A percentile compares a stretch with the other conserved stretches of the same genome.
Evolutionary conservation across 2,113 vertebrate genomes (phyloP).

Genomic region (Grallaria varia): DNA sequence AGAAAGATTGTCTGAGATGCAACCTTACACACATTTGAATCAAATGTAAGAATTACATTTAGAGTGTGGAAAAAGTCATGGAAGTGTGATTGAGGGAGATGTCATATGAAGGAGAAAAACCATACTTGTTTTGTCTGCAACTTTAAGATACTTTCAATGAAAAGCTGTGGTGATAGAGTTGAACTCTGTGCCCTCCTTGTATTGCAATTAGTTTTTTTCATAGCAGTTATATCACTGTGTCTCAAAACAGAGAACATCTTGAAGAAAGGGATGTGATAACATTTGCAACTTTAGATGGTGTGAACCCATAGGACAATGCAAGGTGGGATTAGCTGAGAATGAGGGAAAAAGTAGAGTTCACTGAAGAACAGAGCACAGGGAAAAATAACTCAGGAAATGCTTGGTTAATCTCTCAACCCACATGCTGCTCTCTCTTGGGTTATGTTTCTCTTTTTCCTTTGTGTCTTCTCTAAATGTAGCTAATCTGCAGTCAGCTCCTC

Average conservation of each 20-base stretch:
- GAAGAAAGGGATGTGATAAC: background rate
- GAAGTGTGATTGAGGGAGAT: background rate
- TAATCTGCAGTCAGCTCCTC: constrained; percentile 29
- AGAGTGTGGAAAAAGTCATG: background rate
- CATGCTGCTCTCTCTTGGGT: background rate
- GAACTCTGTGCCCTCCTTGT: background rate
- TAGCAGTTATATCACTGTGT: background rate
- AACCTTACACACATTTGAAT: background rate
- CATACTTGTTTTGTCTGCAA: background rate
- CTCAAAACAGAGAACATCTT: background rate
- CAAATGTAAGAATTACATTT: background rate
- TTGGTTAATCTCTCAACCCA: background rate
- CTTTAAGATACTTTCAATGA: background rate
- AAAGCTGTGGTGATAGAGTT: background rate
- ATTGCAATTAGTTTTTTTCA: background rate
- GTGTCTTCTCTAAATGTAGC: background rate
- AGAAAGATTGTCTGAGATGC: background rate
- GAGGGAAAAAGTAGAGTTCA: background rate
- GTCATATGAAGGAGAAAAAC: background rate
- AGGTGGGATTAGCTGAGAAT: background rate
- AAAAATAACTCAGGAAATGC: constrained; percentile 11
- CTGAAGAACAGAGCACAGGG: background rate
- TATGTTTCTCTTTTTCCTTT: background rate
- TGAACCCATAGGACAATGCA: background rate
- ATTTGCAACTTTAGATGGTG: background rate